Evolutionary conservation across 2,888 invertebrate species (phyloP).

Genomic region (Tortrix viridana): DNA sequence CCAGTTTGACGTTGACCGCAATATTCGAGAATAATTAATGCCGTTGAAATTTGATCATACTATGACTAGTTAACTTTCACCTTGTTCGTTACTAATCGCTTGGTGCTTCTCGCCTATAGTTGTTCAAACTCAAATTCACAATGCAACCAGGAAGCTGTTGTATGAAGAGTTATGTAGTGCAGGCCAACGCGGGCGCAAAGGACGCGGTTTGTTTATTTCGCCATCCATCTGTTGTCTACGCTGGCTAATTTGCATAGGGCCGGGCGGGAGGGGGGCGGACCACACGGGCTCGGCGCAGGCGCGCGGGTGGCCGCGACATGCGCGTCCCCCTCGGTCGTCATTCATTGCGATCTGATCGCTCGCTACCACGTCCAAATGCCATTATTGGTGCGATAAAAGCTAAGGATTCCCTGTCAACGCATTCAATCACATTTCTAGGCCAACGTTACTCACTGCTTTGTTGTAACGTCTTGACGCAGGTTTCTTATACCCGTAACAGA

Average conservation of each 20-base stretch:
- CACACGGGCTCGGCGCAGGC: conserved; percentile 83
- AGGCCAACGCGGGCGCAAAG: conserved; percentile 61
- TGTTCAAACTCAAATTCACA: conserved; percentile 3
- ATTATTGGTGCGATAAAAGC: conserved; percentile 76
- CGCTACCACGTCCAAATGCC: conserved; percentile 79
- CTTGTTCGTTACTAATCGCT: conserved; percentile 5
- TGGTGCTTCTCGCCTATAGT: neutral
- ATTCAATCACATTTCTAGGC: too few relatives aligned
- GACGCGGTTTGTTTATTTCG: conserved; percentile 82
- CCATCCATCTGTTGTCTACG: conserved; percentile 84
- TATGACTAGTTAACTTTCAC: conserved; percentile 20
- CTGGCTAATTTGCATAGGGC: conserved; percentile 83
- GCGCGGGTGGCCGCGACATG: conserved; percentile 84
- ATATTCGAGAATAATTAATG: conserved; percentile 43
- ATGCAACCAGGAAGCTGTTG: conserved; percentile 19
- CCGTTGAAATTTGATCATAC: conserved; percentile 6
- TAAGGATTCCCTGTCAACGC: conserved; percentile 50
- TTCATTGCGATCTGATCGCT: conserved; percentile 81
- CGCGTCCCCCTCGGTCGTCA: conserved; percentile 71
- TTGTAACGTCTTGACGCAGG: too few relatives aligned
- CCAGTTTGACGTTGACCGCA: conserved; percentile 55
- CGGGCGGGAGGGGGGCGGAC: conserved; percentile 66
- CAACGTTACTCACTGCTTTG: too few relatives aligned
- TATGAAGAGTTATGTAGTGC: conserved; percentile 29
- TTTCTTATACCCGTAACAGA: too few relatives aligned